phyloP scores from a whole-genome alignment of 2,797 vertebrate genomes.

The Crenuchus spilurus region DNA sequence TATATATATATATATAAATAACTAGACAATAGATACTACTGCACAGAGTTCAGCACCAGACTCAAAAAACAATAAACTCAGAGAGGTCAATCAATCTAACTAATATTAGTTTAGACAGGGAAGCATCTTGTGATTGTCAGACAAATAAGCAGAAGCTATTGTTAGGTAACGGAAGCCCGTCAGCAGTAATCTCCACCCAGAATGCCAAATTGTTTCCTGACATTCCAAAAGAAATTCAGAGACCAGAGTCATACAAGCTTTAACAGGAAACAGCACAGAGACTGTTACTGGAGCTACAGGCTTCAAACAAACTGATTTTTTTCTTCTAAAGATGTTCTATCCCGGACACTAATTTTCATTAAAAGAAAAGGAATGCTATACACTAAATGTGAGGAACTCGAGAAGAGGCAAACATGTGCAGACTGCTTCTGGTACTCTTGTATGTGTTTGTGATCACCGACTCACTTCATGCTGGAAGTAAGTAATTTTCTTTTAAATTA shows the following conservation, averaged over 20 bases:
- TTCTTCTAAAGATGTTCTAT: not conserved
- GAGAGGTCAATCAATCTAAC: too few relatives aligned
- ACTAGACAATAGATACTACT: too few relatives aligned
- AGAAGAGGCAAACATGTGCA: conserved; percentile 41
- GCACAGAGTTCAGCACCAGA: too few relatives aligned
- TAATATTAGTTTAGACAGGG: not conserved
- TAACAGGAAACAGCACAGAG: conserved; percentile 43
- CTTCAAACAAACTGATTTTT: not conserved
- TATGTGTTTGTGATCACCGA: conserved; percentile 30
- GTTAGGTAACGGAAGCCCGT: not conserved
- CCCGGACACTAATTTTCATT: not conserved
- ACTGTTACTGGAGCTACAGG: not conserved
- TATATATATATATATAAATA: too few relatives aligned
- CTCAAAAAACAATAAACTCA: not conserved
- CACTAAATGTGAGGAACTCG: not conserved
- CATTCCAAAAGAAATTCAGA: conserved; percentile 17
- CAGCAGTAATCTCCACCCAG: conserved; percentile 17
- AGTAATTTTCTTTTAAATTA: conserved; percentile 15
- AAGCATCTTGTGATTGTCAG: not conserved
- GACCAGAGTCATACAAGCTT: conserved; percentile 10
- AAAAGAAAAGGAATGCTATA: not conserved
- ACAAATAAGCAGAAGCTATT: not conserved
- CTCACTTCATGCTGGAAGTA: conserved; percentile 52
- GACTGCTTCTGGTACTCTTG: conserved; percentile 42
- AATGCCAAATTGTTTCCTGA: conserved; percentile 27